A percentile compares a stretch with the other conserved stretches of the same genome.
Evolutionary conservation across 1,140 invertebrate species (phyloP).

Genomic region (Trinorchestia longiramus): DNA sequence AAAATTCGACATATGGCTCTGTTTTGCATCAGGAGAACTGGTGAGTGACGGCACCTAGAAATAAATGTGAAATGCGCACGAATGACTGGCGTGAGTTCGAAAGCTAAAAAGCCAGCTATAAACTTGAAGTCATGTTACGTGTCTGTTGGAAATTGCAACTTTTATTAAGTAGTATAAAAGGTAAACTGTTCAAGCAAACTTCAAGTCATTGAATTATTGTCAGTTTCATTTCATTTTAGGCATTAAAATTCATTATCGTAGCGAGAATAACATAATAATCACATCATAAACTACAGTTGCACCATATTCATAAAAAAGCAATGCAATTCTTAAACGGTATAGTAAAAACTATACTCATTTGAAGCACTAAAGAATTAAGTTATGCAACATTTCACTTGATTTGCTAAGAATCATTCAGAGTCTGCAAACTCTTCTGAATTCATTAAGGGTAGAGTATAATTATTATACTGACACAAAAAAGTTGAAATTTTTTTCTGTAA

Average conservation of each 20-base stretch:
- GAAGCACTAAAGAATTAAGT: too few relatives aligned
- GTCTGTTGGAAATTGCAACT: not conserved
- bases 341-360: too few relatives aligned
- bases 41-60: not conserved
- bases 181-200: not conserved
- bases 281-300: too few relatives aligned
- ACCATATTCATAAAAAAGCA: too few relatives aligned
- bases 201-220: not conserved
- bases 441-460: too few relatives aligned
- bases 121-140: not conserved
- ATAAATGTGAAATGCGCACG: not conserved
- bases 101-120: not conserved
- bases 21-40: conserved; percentile 1
- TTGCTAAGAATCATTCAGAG: too few relatives aligned
- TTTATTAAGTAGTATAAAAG: not conserved
- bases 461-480: too few relatives aligned
- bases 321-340: too few relatives aligned
- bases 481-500: too few relatives aligned
- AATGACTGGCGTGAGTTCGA: not conserved
- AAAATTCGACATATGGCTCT: conserved; percentile 44
- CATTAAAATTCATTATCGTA: not conserved
- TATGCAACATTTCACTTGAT: too few relatives aligned
- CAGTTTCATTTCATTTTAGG: not conserved
- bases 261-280: too few relatives aligned
- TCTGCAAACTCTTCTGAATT: too few relatives aligned